These are phyloP conservation scores for Sebastes vulpes DNA, from an alignment of 2,797 vertebrate species.

Conservation along the genomic window DNA sequence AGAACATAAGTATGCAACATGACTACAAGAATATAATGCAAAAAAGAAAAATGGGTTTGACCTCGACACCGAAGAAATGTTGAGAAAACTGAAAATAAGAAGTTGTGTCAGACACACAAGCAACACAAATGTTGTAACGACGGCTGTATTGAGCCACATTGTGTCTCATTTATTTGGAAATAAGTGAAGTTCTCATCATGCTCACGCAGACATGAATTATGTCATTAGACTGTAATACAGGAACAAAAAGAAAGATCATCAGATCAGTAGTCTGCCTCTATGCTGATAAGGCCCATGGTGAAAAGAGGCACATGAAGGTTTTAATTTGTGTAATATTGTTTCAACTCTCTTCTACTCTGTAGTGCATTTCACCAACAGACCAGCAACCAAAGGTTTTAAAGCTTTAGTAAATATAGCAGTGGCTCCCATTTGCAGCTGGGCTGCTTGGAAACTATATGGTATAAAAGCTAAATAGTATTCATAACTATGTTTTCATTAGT, in stretches of 20 bases:
- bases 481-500: no score
- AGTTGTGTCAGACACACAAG: not conserved
- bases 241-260: not conserved
- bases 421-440: not conserved
- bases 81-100: not conserved
- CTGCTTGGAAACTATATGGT: not conserved
- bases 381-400: not conserved
- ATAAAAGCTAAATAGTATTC: not conserved
- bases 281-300: not conserved
- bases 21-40: not conserved
- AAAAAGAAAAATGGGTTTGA: not conserved
- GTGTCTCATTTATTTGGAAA: not conserved
- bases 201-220: not conserved
- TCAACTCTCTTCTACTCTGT: not conserved
- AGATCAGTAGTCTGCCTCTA: not conserved
- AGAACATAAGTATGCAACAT: not conserved
- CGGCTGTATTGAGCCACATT: not conserved
- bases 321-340: not conserved
- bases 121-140: not conserved
- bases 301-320: not conserved
- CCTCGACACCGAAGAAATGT: not conserved
- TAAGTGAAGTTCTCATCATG: not conserved
- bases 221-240: not conserved
- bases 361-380: not conserved
- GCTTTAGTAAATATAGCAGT: not conserved